Base-by-base conservation (phyloP, 2,888 invertebrate genomes). In the Bimastos eiseni region DNA sequence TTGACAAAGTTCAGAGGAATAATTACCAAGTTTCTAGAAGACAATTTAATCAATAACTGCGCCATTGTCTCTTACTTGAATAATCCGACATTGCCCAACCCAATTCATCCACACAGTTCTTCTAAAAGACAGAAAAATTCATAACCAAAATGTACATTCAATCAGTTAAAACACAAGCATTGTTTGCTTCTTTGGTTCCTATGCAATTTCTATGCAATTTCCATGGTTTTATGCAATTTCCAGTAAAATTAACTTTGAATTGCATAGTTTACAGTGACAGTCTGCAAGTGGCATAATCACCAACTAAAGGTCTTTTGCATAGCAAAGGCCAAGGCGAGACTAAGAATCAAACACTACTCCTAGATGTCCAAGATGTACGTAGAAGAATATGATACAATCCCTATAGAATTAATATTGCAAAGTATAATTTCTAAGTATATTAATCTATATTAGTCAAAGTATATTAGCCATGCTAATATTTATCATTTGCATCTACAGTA, bases 81-180 rank as follows among this genome's bases (percentile, higher is more conserved):
- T 5, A 86, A 37, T 86, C 86, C 24, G 37, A 36, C 86, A 86
- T 17, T 36, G 86, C 0, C 86, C 86, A 86, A 36, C 86, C 86
- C 86, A 86, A 36, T 5, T 37, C 86, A 36, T 86, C 86, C 33
- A 86, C 86, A 86, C 86, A 86, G 36, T 86, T 86, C 37, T 34
- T 86, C 86, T 86, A 33, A 86, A 86, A 33, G 30, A 70, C 11
- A 1, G 0, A 70, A n/a, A 30, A n/a, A 70, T n/a, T 30, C n/a
- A n/a, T n/a, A 70, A 70, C 24, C 24, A 21, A 21, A 49, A 13
- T 21, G 0, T 21, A 49, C 19, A 13, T 49, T 21, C 19, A 13
- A 13, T 24, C 19, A 19, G 19, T 24, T 49, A 49, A 21, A 15
- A 4, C 4, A 49, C 19, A 49, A 49, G 49, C 49, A 49, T 49